phyloP scores from a whole-genome alignment of 2,888 invertebrate genomes.

The Ethmia dodecea region DNA sequence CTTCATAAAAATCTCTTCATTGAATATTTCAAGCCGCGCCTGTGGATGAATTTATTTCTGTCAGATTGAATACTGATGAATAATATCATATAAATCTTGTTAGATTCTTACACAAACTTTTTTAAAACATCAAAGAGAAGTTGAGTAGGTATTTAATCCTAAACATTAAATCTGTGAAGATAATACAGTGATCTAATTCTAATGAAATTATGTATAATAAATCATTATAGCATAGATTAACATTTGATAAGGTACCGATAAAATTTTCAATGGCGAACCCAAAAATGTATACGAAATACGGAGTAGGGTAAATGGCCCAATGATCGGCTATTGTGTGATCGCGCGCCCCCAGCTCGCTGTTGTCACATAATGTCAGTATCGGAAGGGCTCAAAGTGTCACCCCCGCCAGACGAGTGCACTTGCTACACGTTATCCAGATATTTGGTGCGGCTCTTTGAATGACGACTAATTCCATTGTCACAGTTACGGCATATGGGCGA shows the following conservation, averaged over 20 bases:
- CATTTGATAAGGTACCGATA: conserved; percentile 8
- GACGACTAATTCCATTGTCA: conserved; percentile 74
- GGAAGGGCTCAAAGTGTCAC: conserved; percentile 71
- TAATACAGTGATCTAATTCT: no score
- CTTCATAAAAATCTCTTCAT: conserved; percentile 66
- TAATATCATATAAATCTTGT: background rate
- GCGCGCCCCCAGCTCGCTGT: conserved; percentile 50
- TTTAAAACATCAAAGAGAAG: no score
- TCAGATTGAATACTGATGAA: conserved; percentile 29
- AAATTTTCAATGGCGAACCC: conserved; percentile 25
- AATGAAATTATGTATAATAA: no score
- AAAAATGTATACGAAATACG: conserved; percentile 25
- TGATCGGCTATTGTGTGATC: conserved; percentile 60
- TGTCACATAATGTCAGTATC: conserved; percentile 73
- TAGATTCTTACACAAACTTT: no score
- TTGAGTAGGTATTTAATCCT: no score
- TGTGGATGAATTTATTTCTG: conserved; percentile 60
- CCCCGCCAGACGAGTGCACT: conserved; percentile 66
- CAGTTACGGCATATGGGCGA: conserved; percentile 62
- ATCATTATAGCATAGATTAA: conserved; percentile 3
- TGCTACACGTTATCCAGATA: conserved; percentile 67
- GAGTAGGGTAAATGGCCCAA: conserved; percentile 53
- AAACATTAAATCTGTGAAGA: no score
- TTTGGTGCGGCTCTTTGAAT: conserved; percentile 69
- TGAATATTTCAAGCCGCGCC: conserved; percentile 65